Conservation (phyloP, 2,797 vertebrate species). For the Scyliorhinus canicula region DNA sequence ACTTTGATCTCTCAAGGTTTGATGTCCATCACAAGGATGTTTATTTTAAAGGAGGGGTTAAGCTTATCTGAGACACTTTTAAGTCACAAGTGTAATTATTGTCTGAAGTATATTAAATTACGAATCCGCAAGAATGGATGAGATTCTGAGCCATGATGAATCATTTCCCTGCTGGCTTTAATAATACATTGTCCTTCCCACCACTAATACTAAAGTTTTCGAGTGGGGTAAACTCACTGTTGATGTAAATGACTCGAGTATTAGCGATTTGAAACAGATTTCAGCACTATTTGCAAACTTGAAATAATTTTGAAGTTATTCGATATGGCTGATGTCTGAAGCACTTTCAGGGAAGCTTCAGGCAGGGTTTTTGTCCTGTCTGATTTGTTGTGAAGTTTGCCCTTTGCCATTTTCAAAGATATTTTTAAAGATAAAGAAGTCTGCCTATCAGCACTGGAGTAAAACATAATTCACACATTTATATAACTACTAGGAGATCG, state of each 20-base stretch:
- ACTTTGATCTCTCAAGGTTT: not conserved
- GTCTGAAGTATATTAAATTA: not conserved
- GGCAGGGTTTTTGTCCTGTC: slow-evolving; percentile 9
- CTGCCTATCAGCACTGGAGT: slow-evolving; percentile 17
- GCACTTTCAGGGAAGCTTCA: slow-evolving; percentile 5
- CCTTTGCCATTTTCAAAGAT: slow-evolving; percentile 4
- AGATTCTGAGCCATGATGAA: not conserved
- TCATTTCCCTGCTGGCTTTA: not conserved
- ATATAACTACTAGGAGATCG: slow-evolving; percentile 13
- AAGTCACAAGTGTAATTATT: not conserved
- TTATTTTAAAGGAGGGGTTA: not conserved
- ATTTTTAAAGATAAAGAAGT: slow-evolving; percentile 15
- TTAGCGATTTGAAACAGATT: not conserved
- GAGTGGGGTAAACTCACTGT: not conserved
- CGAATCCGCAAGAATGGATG: not conserved
- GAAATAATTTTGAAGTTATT: slow-evolving; percentile 12
- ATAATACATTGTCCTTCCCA: not conserved
- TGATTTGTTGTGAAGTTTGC: slow-evolving; percentile 30
- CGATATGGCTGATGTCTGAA: not conserved
- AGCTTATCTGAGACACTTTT: not conserved
- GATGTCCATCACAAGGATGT: not conserved
- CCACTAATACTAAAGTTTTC: not conserved
- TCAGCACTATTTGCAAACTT: not conserved
- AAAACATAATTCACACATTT: slow-evolving; percentile 27
- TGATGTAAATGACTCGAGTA: not conserved